Evolutionary conservation across 2,888 invertebrate species (phyloP).

Genomic region (Papilio protenor): DNA sequence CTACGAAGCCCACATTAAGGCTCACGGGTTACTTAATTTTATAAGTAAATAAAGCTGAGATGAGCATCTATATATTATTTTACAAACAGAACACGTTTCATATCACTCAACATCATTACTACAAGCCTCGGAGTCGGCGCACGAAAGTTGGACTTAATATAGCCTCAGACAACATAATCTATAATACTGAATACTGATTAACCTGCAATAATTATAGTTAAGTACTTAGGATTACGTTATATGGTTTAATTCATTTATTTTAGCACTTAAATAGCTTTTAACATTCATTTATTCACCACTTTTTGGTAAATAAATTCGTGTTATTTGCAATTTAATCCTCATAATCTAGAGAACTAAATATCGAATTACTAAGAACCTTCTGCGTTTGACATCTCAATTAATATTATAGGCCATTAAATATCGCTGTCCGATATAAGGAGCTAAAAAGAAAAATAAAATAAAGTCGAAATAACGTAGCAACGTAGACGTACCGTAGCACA

Average conservation of each 20-base stretch:
- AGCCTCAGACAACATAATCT: not conserved
- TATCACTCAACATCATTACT: constrained; percentile 14
- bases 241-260: not conserved
- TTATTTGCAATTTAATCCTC: too few relatives aligned
- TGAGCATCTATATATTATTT: constrained; percentile 9
- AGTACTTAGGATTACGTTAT: not conserved
- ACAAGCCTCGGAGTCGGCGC: not conserved
- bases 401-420: not conserved
- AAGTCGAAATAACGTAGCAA: not conserved
- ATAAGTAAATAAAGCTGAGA: constrained; percentile 11
- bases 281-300: too few relatives aligned
- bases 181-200: not conserved
- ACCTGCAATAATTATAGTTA: not conserved
- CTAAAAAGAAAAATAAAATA: not conserved
- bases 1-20: not conserved
- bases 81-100: constrained; percentile 8
- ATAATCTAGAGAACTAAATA: too few relatives aligned
- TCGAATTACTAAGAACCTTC: too few relatives aligned
- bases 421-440: not conserved
- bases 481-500: not conserved
- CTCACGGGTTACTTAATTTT: constrained; percentile 1
- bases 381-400: not conserved
- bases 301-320: too few relatives aligned
- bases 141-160: not conserved
- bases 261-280: too few relatives aligned